Evolutionary conservation across 2,888 invertebrate genomes (phyloP).

Genomic region (Tetragnatha montana): DNA sequence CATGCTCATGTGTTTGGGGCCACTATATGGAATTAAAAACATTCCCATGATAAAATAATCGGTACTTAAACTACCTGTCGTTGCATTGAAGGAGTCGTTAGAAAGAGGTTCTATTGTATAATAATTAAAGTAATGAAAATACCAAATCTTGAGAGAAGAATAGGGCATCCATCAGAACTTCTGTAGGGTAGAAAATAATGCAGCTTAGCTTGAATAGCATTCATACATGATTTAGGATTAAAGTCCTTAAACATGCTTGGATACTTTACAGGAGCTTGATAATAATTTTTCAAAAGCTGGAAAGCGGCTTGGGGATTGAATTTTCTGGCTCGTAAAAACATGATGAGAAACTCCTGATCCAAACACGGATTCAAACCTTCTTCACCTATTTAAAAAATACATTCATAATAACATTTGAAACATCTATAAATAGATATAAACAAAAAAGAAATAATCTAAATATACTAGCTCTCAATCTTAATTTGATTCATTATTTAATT

Average conservation of each 20-base stretch:
- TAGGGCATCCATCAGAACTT: slow-evolving; percentile 52
- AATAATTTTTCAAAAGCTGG: slow-evolving; percentile 81
- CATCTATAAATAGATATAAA: too few species aligned
- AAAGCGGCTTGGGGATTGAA: slow-evolving; percentile 90
- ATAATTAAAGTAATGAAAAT: slow-evolving; percentile 63
- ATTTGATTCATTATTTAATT: neutral
- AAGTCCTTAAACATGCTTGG: slow-evolving; percentile 74
- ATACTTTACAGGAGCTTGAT: slow-evolving; percentile 74
- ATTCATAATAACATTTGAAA: neutral
- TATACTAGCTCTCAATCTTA: neutral
- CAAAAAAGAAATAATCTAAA: too few species aligned
- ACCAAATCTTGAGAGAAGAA: slow-evolving; percentile 60
- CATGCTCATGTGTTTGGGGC: too few species aligned
- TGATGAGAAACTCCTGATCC: slow-evolving; percentile 84
- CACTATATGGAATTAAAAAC: too few species aligned
- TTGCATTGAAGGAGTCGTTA: too few species aligned
- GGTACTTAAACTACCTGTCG: too few species aligned
- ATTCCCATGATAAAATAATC: too few species aligned
- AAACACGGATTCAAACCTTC: slow-evolving; percentile 74
- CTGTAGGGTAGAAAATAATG: slow-evolving; percentile 57
- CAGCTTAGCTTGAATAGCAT: slow-evolving; percentile 38
- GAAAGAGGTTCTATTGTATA: neutral
- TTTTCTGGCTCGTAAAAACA: slow-evolving; percentile 90
- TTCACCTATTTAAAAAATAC: slow-evolving; percentile 50
- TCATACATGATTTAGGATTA: slow-evolving; percentile 47